Conservation (phyloP, 1,140 invertebrate genomes). For the Cotesia glomerata region DNA sequence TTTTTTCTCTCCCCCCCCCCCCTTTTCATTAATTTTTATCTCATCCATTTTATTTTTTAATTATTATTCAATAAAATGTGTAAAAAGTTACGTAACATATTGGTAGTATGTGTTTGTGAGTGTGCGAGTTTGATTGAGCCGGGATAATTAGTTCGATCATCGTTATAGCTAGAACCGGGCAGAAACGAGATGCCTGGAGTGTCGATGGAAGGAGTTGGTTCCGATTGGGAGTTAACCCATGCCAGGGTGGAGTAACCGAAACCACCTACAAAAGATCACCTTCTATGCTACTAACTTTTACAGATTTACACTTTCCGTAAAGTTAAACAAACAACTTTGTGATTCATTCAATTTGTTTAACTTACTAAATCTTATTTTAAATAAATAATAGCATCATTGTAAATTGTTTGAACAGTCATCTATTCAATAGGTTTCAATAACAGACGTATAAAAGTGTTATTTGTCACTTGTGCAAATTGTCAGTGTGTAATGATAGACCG, state of each 20-base stretch:
- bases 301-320: too few relatives aligned
- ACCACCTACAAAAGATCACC: too few relatives aligned
- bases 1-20: too few relatives aligned
- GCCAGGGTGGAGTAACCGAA: not conserved
- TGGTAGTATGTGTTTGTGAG: not conserved
- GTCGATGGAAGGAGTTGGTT: not conserved
- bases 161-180: not conserved
- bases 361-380: too few relatives aligned
- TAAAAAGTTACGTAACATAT: not conserved
- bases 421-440: not conserved
- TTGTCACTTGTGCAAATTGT: not conserved
- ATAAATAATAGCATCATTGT: too few relatives aligned
- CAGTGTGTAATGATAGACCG: not conserved
- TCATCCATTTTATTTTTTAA: too few relatives aligned
- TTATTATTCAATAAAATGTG: too few relatives aligned
- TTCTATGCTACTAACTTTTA: too few relatives aligned
- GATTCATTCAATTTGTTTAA: too few relatives aligned
- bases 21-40: not conserved
- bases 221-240: not conserved
- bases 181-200: not conserved
- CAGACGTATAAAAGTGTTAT: conserved; percentile 8
- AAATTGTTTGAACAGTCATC: not conserved
- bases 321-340: too few relatives aligned
- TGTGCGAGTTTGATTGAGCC: not conserved
- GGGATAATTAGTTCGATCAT: too few relatives aligned